Evolutionary conservation across 2,113 vertebrate genomes (phyloP).

Genomic region (Carollia perspicillata): DNA sequence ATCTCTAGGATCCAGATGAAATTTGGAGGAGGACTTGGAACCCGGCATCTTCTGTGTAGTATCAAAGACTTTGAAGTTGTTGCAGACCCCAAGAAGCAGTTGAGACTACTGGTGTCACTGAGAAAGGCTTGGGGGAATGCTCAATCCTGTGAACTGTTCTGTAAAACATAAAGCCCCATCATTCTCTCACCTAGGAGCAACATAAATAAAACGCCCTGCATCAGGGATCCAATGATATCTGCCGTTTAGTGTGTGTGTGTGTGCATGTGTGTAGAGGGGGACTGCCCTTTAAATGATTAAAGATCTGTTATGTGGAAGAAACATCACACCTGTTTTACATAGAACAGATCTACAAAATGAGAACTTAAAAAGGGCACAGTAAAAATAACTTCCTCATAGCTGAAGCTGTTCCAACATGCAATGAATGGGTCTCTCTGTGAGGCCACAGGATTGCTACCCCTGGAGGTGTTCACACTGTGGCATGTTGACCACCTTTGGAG

Average conservation of each 20-base stretch:
- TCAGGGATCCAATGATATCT: background rate
- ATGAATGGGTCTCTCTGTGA: background rate
- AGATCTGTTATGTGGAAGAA: background rate
- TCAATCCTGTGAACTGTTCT: too few relatives aligned
- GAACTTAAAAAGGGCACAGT: background rate
- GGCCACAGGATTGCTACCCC: fast-evolving
- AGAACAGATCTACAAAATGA: background rate
- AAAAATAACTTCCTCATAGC: background rate
- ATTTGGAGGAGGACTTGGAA: background rate
- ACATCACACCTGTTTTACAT: background rate
- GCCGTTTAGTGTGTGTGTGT: background rate
- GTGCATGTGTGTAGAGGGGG: fast-evolving
- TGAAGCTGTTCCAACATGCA: background rate
- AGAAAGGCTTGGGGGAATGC: background rate
- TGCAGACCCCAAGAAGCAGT: background rate
- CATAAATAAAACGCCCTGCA: background rate
- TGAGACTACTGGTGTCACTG: background rate
- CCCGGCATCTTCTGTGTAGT: background rate
- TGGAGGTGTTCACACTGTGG: background rate
- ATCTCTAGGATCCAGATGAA: background rate
- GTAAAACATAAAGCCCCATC: too few relatives aligned
- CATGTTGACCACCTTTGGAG: background rate
- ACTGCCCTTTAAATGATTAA: background rate
- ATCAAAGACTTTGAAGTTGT: background rate
- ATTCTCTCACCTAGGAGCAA: background rate